phyloP scores from a whole-genome alignment of 2,113 vertebrate genomes.

The Vombatus ursinus region DNA sequence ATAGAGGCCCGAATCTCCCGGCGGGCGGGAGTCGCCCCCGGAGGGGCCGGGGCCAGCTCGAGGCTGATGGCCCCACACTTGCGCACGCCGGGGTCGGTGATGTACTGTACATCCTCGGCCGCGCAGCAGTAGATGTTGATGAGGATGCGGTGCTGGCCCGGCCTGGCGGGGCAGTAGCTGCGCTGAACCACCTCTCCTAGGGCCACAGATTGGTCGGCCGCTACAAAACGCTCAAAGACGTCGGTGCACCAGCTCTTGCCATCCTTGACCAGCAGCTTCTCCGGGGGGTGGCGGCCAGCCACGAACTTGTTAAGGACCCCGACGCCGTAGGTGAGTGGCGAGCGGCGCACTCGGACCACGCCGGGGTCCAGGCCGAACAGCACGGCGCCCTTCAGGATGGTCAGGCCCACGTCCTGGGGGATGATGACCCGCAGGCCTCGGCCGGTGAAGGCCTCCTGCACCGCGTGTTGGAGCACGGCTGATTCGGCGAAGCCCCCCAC shows the following conservation, averaged over 20 bases:
- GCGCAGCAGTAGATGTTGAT: constrained; percentile 96
- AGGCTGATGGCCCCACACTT: constrained; percentile 95
- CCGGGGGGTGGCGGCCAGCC: constrained; percentile 91
- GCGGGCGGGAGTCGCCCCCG: constrained; percentile 69
- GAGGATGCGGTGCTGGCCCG: constrained; percentile 93
- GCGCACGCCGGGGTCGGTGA: constrained; percentile 92
- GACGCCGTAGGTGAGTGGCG: constrained; percentile 94
- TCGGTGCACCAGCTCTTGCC: constrained; percentile 97
- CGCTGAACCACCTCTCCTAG: constrained; percentile 93
- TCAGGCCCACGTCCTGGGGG: constrained; percentile 95
- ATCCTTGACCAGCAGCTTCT: constrained; percentile 95
- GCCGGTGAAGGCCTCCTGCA: constrained; percentile 87
- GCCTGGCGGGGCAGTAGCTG: constrained; percentile 94
- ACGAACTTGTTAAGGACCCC: constrained; percentile 95
- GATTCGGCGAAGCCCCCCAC: constrained; percentile 97
- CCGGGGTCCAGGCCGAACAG: constrained; percentile 96
- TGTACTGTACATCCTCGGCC: constrained; percentile 91
- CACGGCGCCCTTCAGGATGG: constrained; percentile 96
- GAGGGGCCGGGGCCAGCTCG: constrained; percentile 83
- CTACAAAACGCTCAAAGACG: constrained; percentile 95
- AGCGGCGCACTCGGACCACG: constrained; percentile 94
- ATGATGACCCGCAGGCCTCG: constrained; percentile 91
- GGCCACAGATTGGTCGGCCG: constrained; percentile 94
- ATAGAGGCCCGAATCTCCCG: constrained; percentile 95
- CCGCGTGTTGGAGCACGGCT: constrained; percentile 91